Evolutionary conservation across 2,888 invertebrate genomes (phyloP).

Genomic region (Antitype chi): DNA sequence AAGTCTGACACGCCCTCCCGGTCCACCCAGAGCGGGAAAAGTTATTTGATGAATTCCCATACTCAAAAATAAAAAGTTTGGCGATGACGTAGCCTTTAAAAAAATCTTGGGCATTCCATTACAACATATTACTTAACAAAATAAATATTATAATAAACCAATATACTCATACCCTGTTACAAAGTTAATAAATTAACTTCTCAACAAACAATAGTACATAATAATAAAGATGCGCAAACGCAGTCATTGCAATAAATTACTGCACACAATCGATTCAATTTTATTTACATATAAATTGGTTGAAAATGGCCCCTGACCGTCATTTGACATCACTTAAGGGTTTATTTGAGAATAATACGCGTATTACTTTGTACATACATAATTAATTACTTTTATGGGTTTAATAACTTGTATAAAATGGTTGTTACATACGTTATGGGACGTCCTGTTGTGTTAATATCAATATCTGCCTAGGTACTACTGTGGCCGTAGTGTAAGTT

Average conservation of each 20-base stretch:
- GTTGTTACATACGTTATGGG: conserved; percentile 6
- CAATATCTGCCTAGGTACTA: not conserved
- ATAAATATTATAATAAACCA: conserved; percentile 19
- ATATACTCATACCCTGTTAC: conserved; percentile 35
- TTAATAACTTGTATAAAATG: conserved; percentile 26
- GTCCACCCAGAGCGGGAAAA: too few relatives aligned
- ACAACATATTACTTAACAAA: conserved; percentile 12
- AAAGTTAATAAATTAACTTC: conserved; percentile 59
- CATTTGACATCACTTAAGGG: conserved; percentile 63
- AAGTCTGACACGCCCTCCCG: too few relatives aligned
- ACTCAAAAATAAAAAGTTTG: too few relatives aligned
- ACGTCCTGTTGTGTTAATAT: conserved; percentile 7
- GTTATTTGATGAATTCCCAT: too few relatives aligned
- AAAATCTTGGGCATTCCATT: not conserved
- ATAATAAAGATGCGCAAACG: conserved; percentile 63
- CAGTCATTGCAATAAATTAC: conserved; percentile 75
- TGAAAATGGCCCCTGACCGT: conserved; percentile 71
- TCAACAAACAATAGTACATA: conserved; percentile 67
- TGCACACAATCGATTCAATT: conserved; percentile 72
- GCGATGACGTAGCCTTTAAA: not conserved
- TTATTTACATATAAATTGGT: conserved; percentile 81
- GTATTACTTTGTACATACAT: conserved; percentile 49
- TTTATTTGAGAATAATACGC: conserved; percentile 59
- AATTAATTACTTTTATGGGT: conserved; percentile 48
- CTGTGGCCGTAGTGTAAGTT: too few relatives aligned